Evolutionary conservation across 2,888 invertebrate genomes (phyloP).

Genomic region (Heteromurus nitidus): DNA sequence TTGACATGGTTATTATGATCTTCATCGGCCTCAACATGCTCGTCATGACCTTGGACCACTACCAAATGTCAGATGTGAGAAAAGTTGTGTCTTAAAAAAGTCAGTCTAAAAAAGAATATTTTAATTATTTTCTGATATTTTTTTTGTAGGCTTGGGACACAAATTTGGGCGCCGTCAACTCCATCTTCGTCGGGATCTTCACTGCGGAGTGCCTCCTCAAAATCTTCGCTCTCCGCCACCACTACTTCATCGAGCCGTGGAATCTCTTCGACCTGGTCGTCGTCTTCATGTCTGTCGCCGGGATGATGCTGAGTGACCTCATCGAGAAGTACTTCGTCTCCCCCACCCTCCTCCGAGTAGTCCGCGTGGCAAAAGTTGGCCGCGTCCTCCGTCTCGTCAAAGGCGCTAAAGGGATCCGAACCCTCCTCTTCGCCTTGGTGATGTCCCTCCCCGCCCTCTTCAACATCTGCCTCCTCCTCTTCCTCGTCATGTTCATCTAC

Average conservation of each 20-base stretch:
- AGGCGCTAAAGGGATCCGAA: constrained; percentile 98
- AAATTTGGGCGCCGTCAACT: constrained; percentile 93
- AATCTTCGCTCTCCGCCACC: constrained; percentile 97
- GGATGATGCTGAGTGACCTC: constrained; percentile 96
- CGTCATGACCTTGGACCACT: constrained; percentile 98
- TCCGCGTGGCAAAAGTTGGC: constrained; percentile 98
- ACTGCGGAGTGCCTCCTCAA: constrained; percentile 98
- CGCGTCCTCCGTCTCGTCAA: constrained; percentile 97
- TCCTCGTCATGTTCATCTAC: constrained; percentile 99
- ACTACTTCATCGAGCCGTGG: constrained; percentile 84
- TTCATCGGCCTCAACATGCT: too few species aligned
- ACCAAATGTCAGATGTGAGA: constrained; percentile 84
- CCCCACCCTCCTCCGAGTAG: constrained; percentile 97
- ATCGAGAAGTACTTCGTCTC: constrained; percentile 98
- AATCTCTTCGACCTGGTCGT: constrained; percentile 47
- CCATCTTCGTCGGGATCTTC: too few species aligned
- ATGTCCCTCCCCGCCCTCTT: constrained; percentile 99
- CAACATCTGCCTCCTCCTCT: constrained; percentile 98
- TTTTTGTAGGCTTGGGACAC: constrained; percentile 76
- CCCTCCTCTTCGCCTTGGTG: constrained; percentile 96
- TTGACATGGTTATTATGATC: constrained; percentile 99
- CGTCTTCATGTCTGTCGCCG: constrained; percentile 77
- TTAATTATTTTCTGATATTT: too few species aligned
- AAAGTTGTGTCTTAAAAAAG: too few species aligned
- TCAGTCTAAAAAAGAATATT: too few species aligned